These are phyloP conservation scores for Hyperoplus immaculatus DNA, from an alignment of 2,797 vertebrate genomes.

Conservation along the genomic window DNA sequence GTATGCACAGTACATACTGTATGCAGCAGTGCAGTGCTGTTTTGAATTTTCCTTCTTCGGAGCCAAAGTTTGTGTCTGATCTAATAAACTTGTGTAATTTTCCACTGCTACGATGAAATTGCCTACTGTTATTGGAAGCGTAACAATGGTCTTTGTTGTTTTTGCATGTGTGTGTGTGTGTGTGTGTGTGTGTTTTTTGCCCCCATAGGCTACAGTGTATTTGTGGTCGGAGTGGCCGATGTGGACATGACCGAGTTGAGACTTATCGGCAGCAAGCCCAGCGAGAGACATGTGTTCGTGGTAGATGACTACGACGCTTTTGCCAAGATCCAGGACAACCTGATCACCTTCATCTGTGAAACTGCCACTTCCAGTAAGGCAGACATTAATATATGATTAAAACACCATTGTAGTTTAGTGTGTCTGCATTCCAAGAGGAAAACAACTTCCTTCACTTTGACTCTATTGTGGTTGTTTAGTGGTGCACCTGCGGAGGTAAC, in stretches of 20 bases:
- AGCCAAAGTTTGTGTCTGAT: conserved; percentile 31
- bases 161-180: neutral
- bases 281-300: conserved; percentile 96
- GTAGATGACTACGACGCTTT: conserved; percentile 98
- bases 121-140: conserved; percentile 36
- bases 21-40: conserved; percentile 19
- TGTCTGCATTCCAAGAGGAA: neutral
- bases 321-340: conserved; percentile 97
- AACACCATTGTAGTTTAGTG: neutral
- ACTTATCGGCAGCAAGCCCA: conserved; percentile 96
- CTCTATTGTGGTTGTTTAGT: neutral
- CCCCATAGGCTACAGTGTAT: conserved; percentile 94
- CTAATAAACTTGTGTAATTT: conserved; percentile 40
- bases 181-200: conserved; percentile 43
- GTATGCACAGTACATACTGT: neutral
- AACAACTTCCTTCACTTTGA: neutral
- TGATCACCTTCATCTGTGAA: conserved; percentile 99
- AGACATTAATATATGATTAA: neutral
- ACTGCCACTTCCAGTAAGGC: conserved; percentile 97
- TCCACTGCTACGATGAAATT: conserved; percentile 12
- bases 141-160: conserved; percentile 56
- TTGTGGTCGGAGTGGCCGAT: conserved; percentile 97
- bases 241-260: conserved; percentile 93
- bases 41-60: conserved; percentile 14
- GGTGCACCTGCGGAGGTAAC: conserved; percentile 24